phyloP scores from a whole-genome alignment of 2,888 invertebrate genomes.

The Diarsia rubi region DNA sequence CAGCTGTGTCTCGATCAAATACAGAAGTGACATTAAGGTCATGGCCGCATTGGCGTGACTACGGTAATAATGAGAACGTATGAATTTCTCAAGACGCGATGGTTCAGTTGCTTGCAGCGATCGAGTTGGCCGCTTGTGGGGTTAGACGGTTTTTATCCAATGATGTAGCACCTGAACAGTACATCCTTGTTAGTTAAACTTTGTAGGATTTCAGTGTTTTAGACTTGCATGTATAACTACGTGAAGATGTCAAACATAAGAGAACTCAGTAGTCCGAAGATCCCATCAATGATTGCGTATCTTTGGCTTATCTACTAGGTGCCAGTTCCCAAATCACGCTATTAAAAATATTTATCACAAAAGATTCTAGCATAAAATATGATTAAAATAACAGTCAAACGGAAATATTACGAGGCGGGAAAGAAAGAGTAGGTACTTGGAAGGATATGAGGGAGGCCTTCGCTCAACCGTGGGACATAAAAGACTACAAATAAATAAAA shows the following conservation, averaged over 20 bases:
- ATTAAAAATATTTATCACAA: background rate
- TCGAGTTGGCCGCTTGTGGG: background rate
- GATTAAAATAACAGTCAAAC: background rate
- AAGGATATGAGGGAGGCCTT: background rate
- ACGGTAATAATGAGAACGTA: slow-evolving; percentile 12
- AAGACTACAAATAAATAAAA: background rate
- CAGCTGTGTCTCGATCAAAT: slow-evolving; percentile 44
- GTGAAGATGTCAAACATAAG: background rate
- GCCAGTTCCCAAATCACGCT: background rate
- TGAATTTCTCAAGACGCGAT: slow-evolving; percentile 30
- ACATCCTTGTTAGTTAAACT: background rate
- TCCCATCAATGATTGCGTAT: background rate
- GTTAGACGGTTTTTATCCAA: background rate
- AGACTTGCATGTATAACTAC: background rate
- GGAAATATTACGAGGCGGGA: background rate
- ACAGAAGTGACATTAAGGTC: slow-evolving; percentile 39
- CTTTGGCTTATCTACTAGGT: background rate
- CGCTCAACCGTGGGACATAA: background rate
- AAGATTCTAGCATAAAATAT: background rate
- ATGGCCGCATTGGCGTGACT: slow-evolving; percentile 24
- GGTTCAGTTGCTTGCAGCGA: slow-evolving; percentile 9
- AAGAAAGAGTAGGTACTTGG: background rate
- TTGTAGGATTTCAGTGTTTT: background rate
- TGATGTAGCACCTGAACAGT: background rate
- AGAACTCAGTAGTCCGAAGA: background rate